Percentiles rank a stretch among this genome's conserved stretches.
Conservation (phyloP, 2,888 invertebrate genomes). For the Thalpophila matura region DNA sequence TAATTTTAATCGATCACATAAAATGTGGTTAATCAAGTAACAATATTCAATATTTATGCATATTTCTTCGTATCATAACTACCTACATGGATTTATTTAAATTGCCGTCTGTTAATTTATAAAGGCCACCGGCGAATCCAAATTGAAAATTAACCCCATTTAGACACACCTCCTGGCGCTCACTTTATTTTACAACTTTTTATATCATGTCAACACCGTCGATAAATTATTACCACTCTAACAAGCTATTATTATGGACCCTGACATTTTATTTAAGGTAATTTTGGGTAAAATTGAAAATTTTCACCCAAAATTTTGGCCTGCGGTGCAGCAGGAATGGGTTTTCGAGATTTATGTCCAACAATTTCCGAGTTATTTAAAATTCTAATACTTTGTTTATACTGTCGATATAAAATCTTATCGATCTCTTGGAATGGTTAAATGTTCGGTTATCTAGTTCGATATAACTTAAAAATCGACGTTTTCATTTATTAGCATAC, state of each 20-base stretch:
- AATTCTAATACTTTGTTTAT: constrained; percentile 75
- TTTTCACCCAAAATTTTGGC: constrained; percentile 79
- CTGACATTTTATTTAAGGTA: constrained; percentile 87
- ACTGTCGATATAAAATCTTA: constrained; percentile 63
- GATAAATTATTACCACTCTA: constrained; percentile 86
- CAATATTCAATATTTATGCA: constrained; percentile 80
- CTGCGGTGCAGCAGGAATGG: constrained; percentile 83
- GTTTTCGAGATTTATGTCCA: constrained; percentile 84
- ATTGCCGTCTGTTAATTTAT: constrained; percentile 80
- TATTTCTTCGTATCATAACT: constrained; percentile 75
- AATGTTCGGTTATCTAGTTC: constrained; percentile 59
- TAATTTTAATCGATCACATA: constrained; percentile 79
- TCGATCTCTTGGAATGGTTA: constrained; percentile 60
- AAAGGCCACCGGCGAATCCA: constrained; percentile 85
- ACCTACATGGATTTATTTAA: constrained; percentile 79
- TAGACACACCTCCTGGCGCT: constrained; percentile 85
- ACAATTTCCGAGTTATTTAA: constrained; percentile 73
- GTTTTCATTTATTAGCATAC: constrained; percentile 69
- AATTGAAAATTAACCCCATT: constrained; percentile 90
- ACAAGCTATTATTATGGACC: constrained; percentile 87
- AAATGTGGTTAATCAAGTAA: constrained; percentile 80
- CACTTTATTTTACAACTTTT: constrained; percentile 76
- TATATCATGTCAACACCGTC: constrained; percentile 87
- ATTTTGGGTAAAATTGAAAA: constrained; percentile 86
- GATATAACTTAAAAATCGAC: constrained; percentile 60